phyloP scores from a whole-genome alignment of 1,140 invertebrate species.

The Trachymyrmex cornetzi region DNA sequence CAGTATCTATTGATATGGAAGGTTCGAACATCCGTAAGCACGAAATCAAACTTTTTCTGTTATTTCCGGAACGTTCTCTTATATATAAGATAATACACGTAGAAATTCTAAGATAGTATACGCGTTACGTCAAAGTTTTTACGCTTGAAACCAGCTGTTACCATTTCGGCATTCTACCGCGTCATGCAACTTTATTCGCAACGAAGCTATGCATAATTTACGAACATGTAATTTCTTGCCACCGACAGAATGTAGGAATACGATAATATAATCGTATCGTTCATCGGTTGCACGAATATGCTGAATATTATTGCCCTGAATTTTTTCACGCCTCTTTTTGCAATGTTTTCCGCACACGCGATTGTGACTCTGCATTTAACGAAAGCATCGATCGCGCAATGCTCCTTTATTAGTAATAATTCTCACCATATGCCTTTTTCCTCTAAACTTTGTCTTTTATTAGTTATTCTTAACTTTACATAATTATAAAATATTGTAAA shows the following conservation, averaged over 20 bases:
- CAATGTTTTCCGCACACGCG: neutral
- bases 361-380: constrained; percentile 24
- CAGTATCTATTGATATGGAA: neutral
- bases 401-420: constrained; percentile 4
- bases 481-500: constrained; percentile 1
- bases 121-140: constrained; percentile 12
- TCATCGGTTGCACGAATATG: constrained; percentile 37
- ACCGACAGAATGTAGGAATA: neutral
- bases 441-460: neutral
- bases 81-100: neutral
- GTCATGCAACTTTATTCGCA: constrained; percentile 42
- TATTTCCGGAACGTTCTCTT: neutral
- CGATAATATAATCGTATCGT: constrained; percentile 47
- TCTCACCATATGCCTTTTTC: neutral
- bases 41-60: neutral
- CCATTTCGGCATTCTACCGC: constrained; percentile 24
- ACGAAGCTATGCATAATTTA: constrained; percentile 49
- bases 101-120: constrained; percentile 19
- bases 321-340: constrained; percentile 31
- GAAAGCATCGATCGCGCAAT: neutral
- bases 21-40: neutral
- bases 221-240: constrained; percentile 39
- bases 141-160: constrained; percentile 8
- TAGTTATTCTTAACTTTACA: neutral
- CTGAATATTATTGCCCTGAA: constrained; percentile 40